Conservation (phyloP, 2,888 invertebrate genomes). For the Gastrophysa polygoni region DNA sequence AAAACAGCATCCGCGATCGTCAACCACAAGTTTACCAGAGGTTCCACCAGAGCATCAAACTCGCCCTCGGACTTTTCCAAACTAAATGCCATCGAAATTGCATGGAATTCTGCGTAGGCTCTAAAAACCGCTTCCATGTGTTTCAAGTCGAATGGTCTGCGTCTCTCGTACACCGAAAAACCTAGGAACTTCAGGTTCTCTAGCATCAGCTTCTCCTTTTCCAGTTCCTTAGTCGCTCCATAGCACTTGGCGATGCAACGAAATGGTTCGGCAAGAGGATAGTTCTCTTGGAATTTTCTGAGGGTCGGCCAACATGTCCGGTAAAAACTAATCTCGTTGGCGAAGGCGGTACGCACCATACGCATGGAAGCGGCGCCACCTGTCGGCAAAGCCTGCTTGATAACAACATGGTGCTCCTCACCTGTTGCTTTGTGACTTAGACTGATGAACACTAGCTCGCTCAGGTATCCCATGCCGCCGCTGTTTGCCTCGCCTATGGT, state of each 20-base stretch:
- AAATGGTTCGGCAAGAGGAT: background rate
- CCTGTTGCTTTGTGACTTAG: slow-evolving; percentile 9
- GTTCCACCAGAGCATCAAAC: slow-evolving; percentile 6
- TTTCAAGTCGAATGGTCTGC: slow-evolving; percentile 30
- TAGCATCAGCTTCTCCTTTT: slow-evolving; percentile 28
- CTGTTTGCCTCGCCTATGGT: slow-evolving; percentile 11
- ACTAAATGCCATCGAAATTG: slow-evolving; percentile 34
- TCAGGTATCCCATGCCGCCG: slow-evolving; percentile 3
- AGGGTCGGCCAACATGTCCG: slow-evolving; percentile 16
- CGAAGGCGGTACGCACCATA: background rate
- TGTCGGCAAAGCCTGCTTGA: slow-evolving; percentile 4
- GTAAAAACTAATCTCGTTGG: slow-evolving; percentile 30
- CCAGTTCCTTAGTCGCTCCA: background rate
- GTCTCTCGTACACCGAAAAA: slow-evolving; percentile 21
- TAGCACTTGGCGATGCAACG: slow-evolving; percentile 17
- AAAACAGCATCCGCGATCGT: background rate
- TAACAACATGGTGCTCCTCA: slow-evolving; percentile 1
- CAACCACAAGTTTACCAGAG: background rate
- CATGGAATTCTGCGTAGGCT: slow-evolving; percentile 38
- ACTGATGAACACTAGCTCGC: slow-evolving; percentile 7
- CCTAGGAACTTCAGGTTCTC: slow-evolving; percentile 28
- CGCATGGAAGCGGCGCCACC: background rate
- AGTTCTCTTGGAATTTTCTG: slow-evolving; percentile 9
- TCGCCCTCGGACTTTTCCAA: slow-evolving; percentile 28
- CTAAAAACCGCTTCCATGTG: slow-evolving; percentile 33